Base-by-base conservation (phyloP, 2,113 vertebrate genomes). In the Daboia siamensis region DNA sequence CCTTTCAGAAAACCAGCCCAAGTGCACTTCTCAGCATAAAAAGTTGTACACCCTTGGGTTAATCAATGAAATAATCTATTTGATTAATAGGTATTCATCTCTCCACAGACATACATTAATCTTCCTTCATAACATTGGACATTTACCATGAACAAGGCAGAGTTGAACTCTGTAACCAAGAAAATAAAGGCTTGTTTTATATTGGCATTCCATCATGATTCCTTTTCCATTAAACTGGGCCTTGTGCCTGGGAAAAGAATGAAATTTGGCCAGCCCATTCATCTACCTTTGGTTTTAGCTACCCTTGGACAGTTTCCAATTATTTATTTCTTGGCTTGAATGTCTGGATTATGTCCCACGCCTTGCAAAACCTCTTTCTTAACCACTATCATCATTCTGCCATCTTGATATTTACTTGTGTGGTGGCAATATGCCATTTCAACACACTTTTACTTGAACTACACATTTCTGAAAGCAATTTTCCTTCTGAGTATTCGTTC, bases 201-300 rank as follows among this genome's bases (percentile, higher is more conserved):
- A 33, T 52, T 54, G 48, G 24, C 15, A 39, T 17, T 29, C 15
- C 74, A 69, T 88, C 61, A 39, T 88, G 86, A 64, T 74, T 61
- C 61, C 51, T 74, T 88, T 88, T 88, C 48, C 24, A 55, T 92
- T 80, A 87, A 74, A 74, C 86, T 29, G 15, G 48, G 86, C 86
- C 61, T 29, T 24, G 33, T 55, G 61, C 86, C 86, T 74, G 86
- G n/a, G 86, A 88, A 92, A 74, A 88, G 48, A 64, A 24, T 55
- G 59, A 88, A 87, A 33, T 55, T 55, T 92, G 87, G 91, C 86
- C 86, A 92, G 61, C 86, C 91, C 69, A 88, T 92, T 88, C n/a
- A 44, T 92, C 86, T 92, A 88, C 33, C 90, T 74, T 88, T 88
- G 33, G 59, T 29, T 39, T 88, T 92, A 74, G 91, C 52, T 88